Evolutionary conservation across 1,140 invertebrate species (phyloP), one percentile per base, ranked within the genome.

Genomic region (Bacillus rossius): DNA sequence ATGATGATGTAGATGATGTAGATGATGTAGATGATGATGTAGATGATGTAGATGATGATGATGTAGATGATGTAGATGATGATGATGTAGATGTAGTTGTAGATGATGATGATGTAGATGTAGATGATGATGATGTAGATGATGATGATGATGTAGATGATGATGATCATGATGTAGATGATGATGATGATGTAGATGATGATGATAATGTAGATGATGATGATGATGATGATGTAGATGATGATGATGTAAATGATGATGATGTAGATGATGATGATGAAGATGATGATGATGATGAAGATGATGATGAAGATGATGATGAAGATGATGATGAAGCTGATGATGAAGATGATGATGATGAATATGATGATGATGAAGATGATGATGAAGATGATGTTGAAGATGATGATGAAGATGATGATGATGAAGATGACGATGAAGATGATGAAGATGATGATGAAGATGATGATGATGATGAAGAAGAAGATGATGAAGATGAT

Each of bases 211-310:
- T 8, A 10, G 23, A 53, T 38, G 4, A 38, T 23, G 51, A 53
- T 23, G 51, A 38, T 16, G 51, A 53, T 53, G 51, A 23, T 17
- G 51, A 53, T 53, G 8, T 13, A n/a, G 51, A 53, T 23, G 23
- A 38, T 7, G 51, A 53, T 38, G 51, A 16, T 10, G 51, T 42
- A 42, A 34, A 23, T 23, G 51, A 53, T 23, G 25, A 38, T 37
- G 22, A 53, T 41, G 29, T 14, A 3, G 16, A 42, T n/a, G 23
- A 23, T 16, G 23, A 8, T 8, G 25, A 23, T 16, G 2, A 53
- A 42, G 8, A 38, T 34, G 51, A 53, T 53, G 51, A 16, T 23
- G 51, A 53, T 16, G 51, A 38, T 16, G 8, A 53, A 14, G 22
- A 23, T 23, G 51, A 53, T 53, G 23, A 38, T 34, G 51, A 53